Evolutionary conservation across 2,797 vertebrate species (phyloP).

Genomic region (Macropodus opercularis): DNA sequence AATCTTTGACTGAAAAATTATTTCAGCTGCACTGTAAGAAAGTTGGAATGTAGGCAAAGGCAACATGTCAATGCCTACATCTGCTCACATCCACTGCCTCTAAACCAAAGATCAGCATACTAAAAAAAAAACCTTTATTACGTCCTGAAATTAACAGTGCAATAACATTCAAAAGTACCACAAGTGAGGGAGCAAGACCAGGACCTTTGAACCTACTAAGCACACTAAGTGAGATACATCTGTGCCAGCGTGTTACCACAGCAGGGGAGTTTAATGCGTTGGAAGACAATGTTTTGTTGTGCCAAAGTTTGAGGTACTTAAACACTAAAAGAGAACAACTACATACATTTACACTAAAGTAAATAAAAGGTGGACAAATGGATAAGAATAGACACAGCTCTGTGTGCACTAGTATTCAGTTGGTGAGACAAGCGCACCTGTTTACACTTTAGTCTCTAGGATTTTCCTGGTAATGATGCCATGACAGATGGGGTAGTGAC

Average conservation of each 20-base stretch:
- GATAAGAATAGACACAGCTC: background rate
- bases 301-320: background rate
- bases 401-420: background rate
- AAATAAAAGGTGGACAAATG: too few species aligned
- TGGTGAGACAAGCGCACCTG: constrained; percentile 41
- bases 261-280: constrained; percentile 2
- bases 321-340: constrained; percentile 2
- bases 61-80: too few species aligned
- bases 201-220: constrained; percentile 1
- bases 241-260: too few species aligned
- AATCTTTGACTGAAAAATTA: too few species aligned
- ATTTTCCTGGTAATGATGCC: constrained; percentile 58
- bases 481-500: constrained; percentile 62
- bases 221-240: constrained; percentile 5
- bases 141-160: too few species aligned
- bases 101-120: too few species aligned
- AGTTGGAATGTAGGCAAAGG: too few species aligned
- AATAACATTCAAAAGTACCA: too few species aligned
- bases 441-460: constrained; percentile 43
- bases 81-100: too few species aligned
- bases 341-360: background rate
- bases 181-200: background rate
- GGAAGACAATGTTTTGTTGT: constrained; percentile 2
- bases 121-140: too few species aligned
- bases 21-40: too few species aligned